A percentile compares a stretch with the other conserved stretches of the same genome.
Conservation (phyloP, 2,888 invertebrate genomes). For the Erynnis tages region DNA sequence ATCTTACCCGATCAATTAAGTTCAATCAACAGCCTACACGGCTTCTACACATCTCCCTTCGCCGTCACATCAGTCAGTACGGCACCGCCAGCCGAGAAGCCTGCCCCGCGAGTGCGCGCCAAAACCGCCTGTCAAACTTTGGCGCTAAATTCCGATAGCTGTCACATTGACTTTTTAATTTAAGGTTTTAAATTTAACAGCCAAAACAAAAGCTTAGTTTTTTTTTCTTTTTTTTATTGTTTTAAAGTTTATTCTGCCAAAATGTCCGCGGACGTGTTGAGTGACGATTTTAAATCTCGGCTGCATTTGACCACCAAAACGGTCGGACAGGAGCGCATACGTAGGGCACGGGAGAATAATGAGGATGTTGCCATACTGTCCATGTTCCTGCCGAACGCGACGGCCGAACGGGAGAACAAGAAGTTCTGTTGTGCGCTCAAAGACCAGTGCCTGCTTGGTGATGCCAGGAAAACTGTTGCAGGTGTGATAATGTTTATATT, state of each 20-base stretch:
- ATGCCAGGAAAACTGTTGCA: slow-evolving; percentile 89
- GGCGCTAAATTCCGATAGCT: slow-evolving; percentile 31
- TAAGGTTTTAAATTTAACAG: too few species aligned
- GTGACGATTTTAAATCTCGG: slow-evolving; percentile 88
- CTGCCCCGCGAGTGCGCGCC: slow-evolving; percentile 49
- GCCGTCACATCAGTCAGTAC: slow-evolving; percentile 51
- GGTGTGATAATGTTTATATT: slow-evolving; percentile 74
- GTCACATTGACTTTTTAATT: too few species aligned
- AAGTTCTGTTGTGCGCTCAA: slow-evolving; percentile 90
- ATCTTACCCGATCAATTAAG: slow-evolving; percentile 64
- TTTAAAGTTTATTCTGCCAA: slow-evolving; percentile 36
- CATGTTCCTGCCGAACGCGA: slow-evolving; percentile 88
- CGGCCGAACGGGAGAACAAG: slow-evolving; percentile 84
- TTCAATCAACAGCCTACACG: slow-evolving; percentile 60
- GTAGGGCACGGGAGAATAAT: slow-evolving; percentile 89
- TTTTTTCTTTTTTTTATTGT: slow-evolving; percentile 30
- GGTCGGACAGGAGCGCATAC: slow-evolving; percentile 91
- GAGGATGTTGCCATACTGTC: slow-evolving; percentile 94
- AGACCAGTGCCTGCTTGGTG: slow-evolving; percentile 88
- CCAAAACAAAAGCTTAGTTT: too few species aligned
- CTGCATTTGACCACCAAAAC: slow-evolving; percentile 89
- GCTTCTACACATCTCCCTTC: slow-evolving; percentile 34
- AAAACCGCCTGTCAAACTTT: slow-evolving; percentile 36
- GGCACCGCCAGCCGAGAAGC: slow-evolving; percentile 70
- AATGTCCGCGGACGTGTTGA: slow-evolving; percentile 89